Evolutionary conservation across 2,888 invertebrate genomes (phyloP), one percentile per base, ranked within the genome.

Genomic region (Synanthedon vespiformis): DNA sequence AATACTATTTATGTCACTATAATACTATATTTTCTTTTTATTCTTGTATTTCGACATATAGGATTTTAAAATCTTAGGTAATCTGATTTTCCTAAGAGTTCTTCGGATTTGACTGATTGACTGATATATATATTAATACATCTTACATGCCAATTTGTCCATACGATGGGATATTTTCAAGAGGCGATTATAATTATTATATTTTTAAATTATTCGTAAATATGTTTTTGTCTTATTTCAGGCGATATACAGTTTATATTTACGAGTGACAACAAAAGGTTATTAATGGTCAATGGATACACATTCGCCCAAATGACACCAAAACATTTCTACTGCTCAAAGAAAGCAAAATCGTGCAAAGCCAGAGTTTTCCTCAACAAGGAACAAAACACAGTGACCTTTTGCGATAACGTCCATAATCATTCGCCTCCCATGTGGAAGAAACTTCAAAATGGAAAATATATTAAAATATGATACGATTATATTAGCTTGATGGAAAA

Each of bases 321-420:
- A 34, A 51, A 13, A 48, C 41, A 51, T 52, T 52, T 44, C 69
- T 74, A 74, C 52, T 75, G 74, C 52, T 74, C 74, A 0, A 61
- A 64, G 44, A 65, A 60, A 40, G 5, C 51, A 1, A 69, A 64
- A 51, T 71, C 72, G 1, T 76, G 74, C 50, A 68, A 61, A 41
- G 72, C 74, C 2, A 68, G 60, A 54, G 57, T 74, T 1, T 60
- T 57, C 40, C 48, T 73, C 3, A 55, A 57, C 10, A 50, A 56
- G 4, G 58, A 64, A 10, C 54, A 58, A 16, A 57, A 56, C 2
- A 47, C 52, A 27, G 62, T 72, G 4, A 41, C 51, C 6, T 58
- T 53, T 4, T 58, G 56, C 27, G 47, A 58, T 8, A 58, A 57
- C 14, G 51, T 50, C 11, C 71, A 70, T 41, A 57, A 48, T 27